Evolutionary conservation across 1,140 invertebrate species (phyloP).

Genomic region (Drosophila kikkawai): DNA sequence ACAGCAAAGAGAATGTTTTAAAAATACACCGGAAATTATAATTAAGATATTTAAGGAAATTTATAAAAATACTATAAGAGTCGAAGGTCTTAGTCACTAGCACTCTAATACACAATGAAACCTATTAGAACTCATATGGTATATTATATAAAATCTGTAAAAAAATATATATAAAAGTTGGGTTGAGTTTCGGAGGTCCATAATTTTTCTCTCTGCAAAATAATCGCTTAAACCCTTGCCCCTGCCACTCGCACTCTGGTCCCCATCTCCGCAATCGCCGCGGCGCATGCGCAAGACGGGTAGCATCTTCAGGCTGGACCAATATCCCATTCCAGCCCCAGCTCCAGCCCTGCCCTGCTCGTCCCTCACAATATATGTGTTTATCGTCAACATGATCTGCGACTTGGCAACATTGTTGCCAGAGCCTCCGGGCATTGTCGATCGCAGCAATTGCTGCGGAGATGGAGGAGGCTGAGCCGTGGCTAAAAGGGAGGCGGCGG

Average conservation of each 20-base stretch:
- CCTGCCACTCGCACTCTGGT: not conserved
- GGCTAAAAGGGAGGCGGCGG: slow-evolving; percentile 15
- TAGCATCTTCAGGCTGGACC: slow-evolving; percentile 59
- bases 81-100: no score
- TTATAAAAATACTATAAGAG: no score
- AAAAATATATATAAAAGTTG: no score
- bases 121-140: no score
- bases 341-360: not conserved
- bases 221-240: slow-evolving; percentile 8
- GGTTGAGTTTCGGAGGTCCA: no score
- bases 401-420: slow-evolving; percentile 77
- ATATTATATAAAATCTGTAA: no score
- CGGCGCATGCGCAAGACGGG: slow-evolving; percentile 78
- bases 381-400: slow-evolving; percentile 68
- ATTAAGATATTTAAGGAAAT: not conserved
- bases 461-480: not conserved
- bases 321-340: slow-evolving; percentile 9
- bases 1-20: not conserved
- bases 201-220: not conserved
- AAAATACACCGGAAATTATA: not conserved
- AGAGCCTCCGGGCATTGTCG: slow-evolving; percentile 58
- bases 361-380: slow-evolving; percentile 19
- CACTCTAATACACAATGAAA: no score
- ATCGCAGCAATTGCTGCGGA: slow-evolving; percentile 58
- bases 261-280: not conserved